Conservation (phyloP, 2,113 vertebrate species). For the Petrocephalus zakoni region DNA sequence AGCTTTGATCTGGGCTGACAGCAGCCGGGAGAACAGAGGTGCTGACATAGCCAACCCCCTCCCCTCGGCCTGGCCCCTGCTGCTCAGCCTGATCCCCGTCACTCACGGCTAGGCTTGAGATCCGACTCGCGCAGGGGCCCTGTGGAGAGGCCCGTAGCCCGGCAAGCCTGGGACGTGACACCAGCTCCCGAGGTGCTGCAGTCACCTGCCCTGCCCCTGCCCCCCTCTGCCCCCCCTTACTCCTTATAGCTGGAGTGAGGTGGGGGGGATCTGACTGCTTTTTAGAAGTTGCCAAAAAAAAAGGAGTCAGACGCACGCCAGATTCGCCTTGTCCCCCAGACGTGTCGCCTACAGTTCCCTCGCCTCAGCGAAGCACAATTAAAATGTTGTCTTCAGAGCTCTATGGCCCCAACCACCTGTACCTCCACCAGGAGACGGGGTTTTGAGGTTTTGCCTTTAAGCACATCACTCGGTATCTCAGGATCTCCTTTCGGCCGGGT, state of each 20-base stretch:
- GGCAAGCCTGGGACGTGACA: slow-evolving; percentile 54
- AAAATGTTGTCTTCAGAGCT: slow-evolving; percentile 28
- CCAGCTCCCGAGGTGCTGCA: slow-evolving; percentile 50
- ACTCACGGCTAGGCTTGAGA: slow-evolving; percentile 55
- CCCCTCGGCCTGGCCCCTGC: slow-evolving; percentile 27
- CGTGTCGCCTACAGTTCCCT: background rate
- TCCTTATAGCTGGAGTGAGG: slow-evolving; percentile 27
- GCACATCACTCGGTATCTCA: background rate
- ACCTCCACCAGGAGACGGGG: background rate
- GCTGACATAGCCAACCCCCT: slow-evolving; percentile 32
- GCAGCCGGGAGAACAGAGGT: slow-evolving; percentile 51
- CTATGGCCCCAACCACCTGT: slow-evolving; percentile 22
- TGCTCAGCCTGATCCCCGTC: slow-evolving; percentile 25
- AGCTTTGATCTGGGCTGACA: slow-evolving; percentile 57
- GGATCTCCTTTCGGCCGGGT: slow-evolving; percentile 9
- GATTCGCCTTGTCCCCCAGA: background rate
- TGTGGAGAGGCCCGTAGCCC: slow-evolving; percentile 41
- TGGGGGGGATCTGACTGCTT: slow-evolving; percentile 58
- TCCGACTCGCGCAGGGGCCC: slow-evolving; percentile 38
- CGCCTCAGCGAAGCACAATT: background rate
- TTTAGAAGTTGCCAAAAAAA: slow-evolving; percentile 46
- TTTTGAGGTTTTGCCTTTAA: background rate
- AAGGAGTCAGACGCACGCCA: background rate
- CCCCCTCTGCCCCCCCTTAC: slow-evolving; percentile 12
- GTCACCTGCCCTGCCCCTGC: slow-evolving; percentile 55